phyloP scores from a whole-genome alignment of 2,113 vertebrate genomes.

The Pomatostomus ruficeps region DNA sequence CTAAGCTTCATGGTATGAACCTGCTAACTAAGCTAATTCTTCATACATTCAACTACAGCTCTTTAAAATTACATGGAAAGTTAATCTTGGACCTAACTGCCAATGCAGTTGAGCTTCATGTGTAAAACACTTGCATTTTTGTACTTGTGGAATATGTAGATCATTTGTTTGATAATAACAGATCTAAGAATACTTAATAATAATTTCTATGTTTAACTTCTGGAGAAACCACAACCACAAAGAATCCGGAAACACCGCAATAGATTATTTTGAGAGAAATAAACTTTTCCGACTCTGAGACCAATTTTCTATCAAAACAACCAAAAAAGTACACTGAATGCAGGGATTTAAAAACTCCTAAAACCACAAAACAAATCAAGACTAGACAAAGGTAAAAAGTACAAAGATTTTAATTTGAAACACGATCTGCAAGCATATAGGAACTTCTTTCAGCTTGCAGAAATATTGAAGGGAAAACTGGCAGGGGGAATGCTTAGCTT shows the following conservation, averaged over 20 bases:
- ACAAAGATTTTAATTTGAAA: neutral
- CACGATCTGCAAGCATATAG: neutral
- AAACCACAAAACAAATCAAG: neutral
- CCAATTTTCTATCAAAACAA: constrained; percentile 5
- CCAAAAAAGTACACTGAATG: neutral
- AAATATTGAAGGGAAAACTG: neutral
- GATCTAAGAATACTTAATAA: neutral
- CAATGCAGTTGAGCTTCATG: neutral
- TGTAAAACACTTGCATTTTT: neutral
- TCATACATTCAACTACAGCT: neutral
- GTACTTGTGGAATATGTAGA: neutral
- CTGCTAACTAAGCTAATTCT: neutral
- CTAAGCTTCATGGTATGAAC: neutral
- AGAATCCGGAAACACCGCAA: constrained; percentile 63
- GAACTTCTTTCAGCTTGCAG: neutral
- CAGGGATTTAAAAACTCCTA: neutral
- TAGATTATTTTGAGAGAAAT: constrained; percentile 57
- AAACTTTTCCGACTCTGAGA: constrained; percentile 44
- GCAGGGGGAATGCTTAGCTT: neutral
- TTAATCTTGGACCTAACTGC: neutral
- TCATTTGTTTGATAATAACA: neutral
- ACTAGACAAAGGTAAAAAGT: neutral
- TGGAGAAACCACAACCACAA: constrained; percentile 69
- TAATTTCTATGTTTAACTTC: constrained; percentile 56
- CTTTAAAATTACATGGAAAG: neutral